Base-by-base conservation (phyloP, 2,888 invertebrate species). In the Cryptus viduatorius region DNA sequence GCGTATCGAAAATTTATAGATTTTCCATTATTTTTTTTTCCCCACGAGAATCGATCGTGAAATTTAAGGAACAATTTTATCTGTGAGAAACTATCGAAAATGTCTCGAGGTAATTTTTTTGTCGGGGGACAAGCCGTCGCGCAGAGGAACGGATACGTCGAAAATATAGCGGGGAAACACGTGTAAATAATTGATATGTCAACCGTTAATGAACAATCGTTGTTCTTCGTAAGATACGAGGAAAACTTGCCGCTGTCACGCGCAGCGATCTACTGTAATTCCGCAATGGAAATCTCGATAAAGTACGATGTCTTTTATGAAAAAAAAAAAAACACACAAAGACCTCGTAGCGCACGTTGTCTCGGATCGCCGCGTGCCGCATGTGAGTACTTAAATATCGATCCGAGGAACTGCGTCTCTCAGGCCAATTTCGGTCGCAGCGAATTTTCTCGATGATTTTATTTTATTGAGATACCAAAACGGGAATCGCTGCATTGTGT, bases 361-460 rank as follows among this genome's bases (percentile, higher is more conserved):
- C 53, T 69, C 37, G 75, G 16, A 73, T 4, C 48, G 48, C 50
- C 31, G 50, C 19, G 24, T 24, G 29, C 19, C 42, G 64, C 31
- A 72, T 14, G 37, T 16, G 64, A 69, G 85, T 86, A 86, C 86
- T 86, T 86, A 86, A 81, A 19, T 79, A 69, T 71, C 65, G 16
- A 44, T 61, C 56, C 48, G 80, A 78, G 50, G 78, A 67, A 37
- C 37, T 48, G 64, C 65, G 19, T 64, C 42, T 68, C 50, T 48
- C 29, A 50, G 37, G 16, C 42, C 19, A 61, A 48, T 16, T 65
- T 79, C 61, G 65, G 84, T 67, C 64, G 44, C 56, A 53, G 73
- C 67, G 48, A 8, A 61, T 31, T 77, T 73, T 61, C 64, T 65
- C 59, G 31, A 50, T 71, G 29, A 72, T 59, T 64, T 37, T 46